phyloP scores from a whole-genome alignment of 1,140 invertebrate genomes.

The Charaxes varanes region DNA sequence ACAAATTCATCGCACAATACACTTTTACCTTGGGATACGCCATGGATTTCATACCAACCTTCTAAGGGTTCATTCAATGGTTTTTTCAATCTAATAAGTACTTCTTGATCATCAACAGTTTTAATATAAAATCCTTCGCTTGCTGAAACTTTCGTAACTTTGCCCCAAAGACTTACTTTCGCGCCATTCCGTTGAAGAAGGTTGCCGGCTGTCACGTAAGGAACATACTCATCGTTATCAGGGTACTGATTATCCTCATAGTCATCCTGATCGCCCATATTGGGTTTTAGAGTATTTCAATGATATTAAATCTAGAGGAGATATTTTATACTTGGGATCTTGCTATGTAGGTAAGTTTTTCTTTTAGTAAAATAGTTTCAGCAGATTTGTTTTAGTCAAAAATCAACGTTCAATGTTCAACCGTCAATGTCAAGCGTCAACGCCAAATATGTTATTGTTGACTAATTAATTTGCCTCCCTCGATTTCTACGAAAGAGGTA shows the following conservation, averaged over 20 bases:
- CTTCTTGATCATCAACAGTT: conserved; percentile 63
- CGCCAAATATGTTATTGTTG: no score
- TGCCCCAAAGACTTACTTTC: conserved; percentile 63
- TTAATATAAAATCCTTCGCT: conserved; percentile 63
- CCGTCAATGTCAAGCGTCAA: no score
- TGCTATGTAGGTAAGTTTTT: no score
- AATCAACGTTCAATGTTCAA: no score
- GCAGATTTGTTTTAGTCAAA: no score
- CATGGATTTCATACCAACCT: conserved; percentile 67
- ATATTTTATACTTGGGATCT: no score
- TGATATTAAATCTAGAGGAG: not conserved
- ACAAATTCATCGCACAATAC: conserved; percentile 69
- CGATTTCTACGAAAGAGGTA: no score
- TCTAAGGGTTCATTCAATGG: conserved; percentile 56
- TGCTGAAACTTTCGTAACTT: conserved; percentile 57
- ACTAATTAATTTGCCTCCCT: no score
- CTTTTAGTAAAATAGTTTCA: no score
- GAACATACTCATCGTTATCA: conserved; percentile 63
- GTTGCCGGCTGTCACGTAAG: conserved; percentile 62
- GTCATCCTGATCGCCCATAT: conserved; percentile 61
- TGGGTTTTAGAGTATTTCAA: no score
- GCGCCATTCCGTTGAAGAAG: conserved; percentile 59
- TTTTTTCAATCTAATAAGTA: conserved; percentile 50
- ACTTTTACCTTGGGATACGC: conserved; percentile 59
- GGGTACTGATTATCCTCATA: conserved; percentile 65